Percentiles rank a stretch among this genome's conserved stretches.
Evolutionary conservation across 2,888 invertebrate genomes (phyloP).

Genomic region (Amaurobius ferox): DNA sequence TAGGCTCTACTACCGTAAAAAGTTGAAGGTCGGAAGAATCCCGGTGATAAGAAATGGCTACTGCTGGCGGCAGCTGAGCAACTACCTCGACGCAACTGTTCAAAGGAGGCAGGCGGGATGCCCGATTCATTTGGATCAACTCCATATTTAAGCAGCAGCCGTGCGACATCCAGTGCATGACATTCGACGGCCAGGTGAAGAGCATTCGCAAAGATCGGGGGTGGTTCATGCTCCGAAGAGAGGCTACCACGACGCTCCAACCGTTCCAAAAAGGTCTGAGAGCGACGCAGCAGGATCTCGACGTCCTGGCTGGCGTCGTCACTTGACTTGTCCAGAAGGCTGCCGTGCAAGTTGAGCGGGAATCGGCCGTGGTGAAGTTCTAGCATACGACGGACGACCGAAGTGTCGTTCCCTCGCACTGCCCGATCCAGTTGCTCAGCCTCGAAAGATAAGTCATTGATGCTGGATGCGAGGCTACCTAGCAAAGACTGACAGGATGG

Average conservation of each 20-base stretch:
- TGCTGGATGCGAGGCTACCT: conserved; percentile 78
- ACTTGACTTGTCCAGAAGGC: conserved; percentile 77
- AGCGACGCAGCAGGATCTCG: conserved; percentile 77
- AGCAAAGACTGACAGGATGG: conserved; percentile 51
- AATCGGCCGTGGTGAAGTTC: conserved; percentile 80
- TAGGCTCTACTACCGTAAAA: conserved; percentile 33
- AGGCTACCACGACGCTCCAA: conserved; percentile 76
- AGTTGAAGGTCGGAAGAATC: conserved; percentile 73
- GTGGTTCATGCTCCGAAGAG: conserved; percentile 76
- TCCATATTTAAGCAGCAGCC: conserved; percentile 80
- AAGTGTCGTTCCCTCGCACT: conserved; percentile 80
- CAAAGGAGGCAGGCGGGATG: conserved; percentile 74
- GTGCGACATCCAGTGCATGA: conserved; percentile 80
- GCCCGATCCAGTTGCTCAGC: conserved; percentile 80
- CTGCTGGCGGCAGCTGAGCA: conserved; percentile 75
- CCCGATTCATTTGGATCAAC: conserved; percentile 81
- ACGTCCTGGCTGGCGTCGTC: conserved; percentile 76
- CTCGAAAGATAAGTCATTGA: conserved; percentile 79
- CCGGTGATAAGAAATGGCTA: conserved; percentile 66
- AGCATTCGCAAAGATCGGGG: conserved; percentile 80
- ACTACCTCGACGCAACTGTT: conserved; percentile 74
- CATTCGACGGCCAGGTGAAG: conserved; percentile 82
- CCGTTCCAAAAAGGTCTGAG: conserved; percentile 77
- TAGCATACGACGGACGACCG: conserved; percentile 79
- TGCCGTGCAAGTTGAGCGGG: conserved; percentile 78